Evolutionary conservation across 2,113 vertebrate species (phyloP), one percentile per base, ranked within the genome.

Genomic region (Sylvicapra grimmia): DNA sequence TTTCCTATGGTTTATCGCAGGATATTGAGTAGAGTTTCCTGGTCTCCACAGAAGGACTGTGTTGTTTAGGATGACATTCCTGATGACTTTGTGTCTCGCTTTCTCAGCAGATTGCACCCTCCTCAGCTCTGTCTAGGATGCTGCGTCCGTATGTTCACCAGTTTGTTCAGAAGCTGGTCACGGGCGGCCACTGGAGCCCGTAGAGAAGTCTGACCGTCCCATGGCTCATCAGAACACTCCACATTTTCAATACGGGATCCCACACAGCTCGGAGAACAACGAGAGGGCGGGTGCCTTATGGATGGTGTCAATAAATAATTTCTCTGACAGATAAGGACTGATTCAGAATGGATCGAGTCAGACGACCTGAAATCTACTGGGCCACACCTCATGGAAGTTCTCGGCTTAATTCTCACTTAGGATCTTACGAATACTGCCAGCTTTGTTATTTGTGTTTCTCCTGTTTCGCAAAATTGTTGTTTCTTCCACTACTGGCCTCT

Each of bases 111-210:
- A 33, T 14, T 4, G 23, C 2, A 2, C 54, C n/a, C 3, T 25
- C 54, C n/a, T 40, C 19, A 6, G 3, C 49, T 4, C 11, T 49
- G 2, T 21, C 47, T 95, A 97, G 93, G 80, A 99, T 99, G 99
- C 90, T 98, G 0, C 44, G 40, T 65, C 97, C 96, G 86, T 96
- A 83, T 29, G 15, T 99, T 63, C 18, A 89, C 10, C 95, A 25
- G 0, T 86, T 99, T 40, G 99, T 99, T 29, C 99, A 98, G 95
- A 98, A 96, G 93, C 98, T 99, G 94, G 97, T 99, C 72, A 99
- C 10, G 98, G 99, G 51, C 98, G 99, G 1, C 0, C 86, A 8
- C 97, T 99, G 86, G 98, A 99, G 86, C 94, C 85, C 21, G 98
- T 95, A 1, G 88, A 85, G 0, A 84, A 3, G 14, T 21, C 29